Percentiles rank a stretch among this genome's conserved stretches.
phyloP scores from a whole-genome alignment of 2,888 invertebrate genomes.

The Orchesellides sinensis region DNA sequence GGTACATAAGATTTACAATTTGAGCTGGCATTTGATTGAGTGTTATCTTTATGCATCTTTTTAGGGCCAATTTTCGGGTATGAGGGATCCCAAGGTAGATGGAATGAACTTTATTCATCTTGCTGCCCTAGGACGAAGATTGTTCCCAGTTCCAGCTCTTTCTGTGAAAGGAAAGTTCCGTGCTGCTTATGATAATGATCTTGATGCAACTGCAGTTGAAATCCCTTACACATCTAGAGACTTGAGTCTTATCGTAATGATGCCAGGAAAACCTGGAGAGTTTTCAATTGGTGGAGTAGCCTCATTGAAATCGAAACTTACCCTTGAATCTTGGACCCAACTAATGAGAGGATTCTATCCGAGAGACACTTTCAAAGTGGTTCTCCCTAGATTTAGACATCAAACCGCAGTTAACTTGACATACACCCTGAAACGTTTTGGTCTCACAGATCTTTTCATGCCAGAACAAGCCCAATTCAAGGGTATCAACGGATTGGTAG shows the following conservation, averaged over 20 bases:
- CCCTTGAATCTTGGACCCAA: slow-evolving; percentile 72
- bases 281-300: slow-evolving; percentile 73
- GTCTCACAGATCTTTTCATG: slow-evolving; percentile 87
- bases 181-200: slow-evolving; percentile 89
- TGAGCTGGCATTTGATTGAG: neutral
- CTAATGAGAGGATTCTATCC: slow-evolving; percentile 70
- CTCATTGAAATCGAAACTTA: slow-evolving; percentile 73
- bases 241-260: slow-evolving; percentile 87
- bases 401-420: slow-evolving; percentile 90
- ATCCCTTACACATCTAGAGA: slow-evolving; percentile 82
- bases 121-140: slow-evolving; percentile 84
- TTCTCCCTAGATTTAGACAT: slow-evolving; percentile 86
- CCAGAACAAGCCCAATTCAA: slow-evolving; percentile 87
- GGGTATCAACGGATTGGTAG: slow-evolving; percentile 89
- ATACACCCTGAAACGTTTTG: slow-evolving; percentile 87
- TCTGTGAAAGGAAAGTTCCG: slow-evolving; percentile 79
- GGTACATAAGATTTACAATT: neutral
- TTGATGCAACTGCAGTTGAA: slow-evolving; percentile 90
- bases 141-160: slow-evolving; percentile 89
- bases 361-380: slow-evolving; percentile 73
- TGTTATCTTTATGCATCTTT: slow-evolving; percentile 13
- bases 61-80: slow-evolving; percentile 73
- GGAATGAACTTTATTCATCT: slow-evolving; percentile 85
- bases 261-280: slow-evolving; percentile 81
- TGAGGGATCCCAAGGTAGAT: slow-evolving; percentile 67